These are phyloP conservation scores for Ochotona princeps DNA, from an alignment of 2,113 vertebrate genomes.

Conservation along the genomic window DNA sequence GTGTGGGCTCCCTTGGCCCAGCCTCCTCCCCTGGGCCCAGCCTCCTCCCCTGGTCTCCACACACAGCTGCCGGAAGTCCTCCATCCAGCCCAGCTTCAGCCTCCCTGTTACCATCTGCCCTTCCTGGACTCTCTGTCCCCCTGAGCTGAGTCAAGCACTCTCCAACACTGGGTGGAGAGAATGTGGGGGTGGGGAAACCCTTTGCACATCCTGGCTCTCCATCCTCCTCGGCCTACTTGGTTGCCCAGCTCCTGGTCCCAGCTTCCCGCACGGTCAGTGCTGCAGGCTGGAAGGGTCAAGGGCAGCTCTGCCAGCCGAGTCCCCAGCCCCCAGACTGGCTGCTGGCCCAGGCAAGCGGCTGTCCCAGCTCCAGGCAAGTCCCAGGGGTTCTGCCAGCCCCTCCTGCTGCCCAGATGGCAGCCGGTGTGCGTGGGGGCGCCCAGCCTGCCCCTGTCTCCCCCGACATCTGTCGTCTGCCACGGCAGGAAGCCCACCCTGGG, in stretches of 20 bases:
- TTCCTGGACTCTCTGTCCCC: too few species aligned
- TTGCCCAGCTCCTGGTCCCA: background rate
- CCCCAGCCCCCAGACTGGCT: slow-evolving; percentile 68
- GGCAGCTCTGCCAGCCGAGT: slow-evolving; percentile 19
- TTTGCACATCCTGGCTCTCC: background rate
- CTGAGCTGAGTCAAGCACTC: background rate
- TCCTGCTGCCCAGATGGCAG: slow-evolving; percentile 81
- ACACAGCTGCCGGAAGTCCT: background rate
- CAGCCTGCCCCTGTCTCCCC: slow-evolving; percentile 58
- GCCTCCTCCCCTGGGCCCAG: background rate
- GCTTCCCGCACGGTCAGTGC: background rate
- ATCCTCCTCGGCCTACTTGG: background rate
- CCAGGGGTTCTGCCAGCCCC: slow-evolving; percentile 60
- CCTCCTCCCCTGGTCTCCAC: background rate
- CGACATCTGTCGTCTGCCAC: slow-evolving; percentile 78
- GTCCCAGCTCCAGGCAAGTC: slow-evolving; percentile 70
- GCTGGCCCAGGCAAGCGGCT: slow-evolving; percentile 58
- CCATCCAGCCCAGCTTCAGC: background rate
- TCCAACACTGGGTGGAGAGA: too few species aligned
- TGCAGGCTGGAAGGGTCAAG: slow-evolving; percentile 43
- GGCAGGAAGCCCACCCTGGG: slow-evolving; percentile 70
- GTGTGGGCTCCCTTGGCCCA: background rate
- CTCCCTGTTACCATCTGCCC: background rate
- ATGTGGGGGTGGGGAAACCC: background rate
- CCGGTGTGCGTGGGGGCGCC: slow-evolving; percentile 64